These are phyloP conservation scores for Carpatolechia fugitivella DNA, from an alignment of 2,888 invertebrate species.

Conservation along the genomic window DNA sequence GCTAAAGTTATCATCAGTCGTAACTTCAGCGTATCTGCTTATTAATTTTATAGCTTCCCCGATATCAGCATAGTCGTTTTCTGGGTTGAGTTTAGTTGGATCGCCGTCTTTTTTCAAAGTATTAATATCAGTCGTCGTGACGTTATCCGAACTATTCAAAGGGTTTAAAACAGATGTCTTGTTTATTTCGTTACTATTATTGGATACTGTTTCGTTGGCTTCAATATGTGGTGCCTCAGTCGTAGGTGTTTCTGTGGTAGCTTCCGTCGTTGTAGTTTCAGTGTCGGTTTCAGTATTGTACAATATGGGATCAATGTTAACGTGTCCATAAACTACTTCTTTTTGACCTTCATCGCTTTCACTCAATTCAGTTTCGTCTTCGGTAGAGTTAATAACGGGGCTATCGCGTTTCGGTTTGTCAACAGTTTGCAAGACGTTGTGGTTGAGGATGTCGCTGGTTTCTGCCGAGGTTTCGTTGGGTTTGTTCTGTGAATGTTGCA, in stretches of 20 bases:
- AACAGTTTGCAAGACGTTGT: slow-evolving; percentile 50
- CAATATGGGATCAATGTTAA: slow-evolving; percentile 63
- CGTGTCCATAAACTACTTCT: slow-evolving; percentile 67
- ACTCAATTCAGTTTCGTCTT: slow-evolving; percentile 31
- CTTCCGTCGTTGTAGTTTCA: slow-evolving; percentile 30
- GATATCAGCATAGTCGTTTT: slow-evolving; percentile 70
- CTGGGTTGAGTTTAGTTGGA: slow-evolving; percentile 64
- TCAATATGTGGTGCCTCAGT: neutral
- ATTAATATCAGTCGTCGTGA: slow-evolving; percentile 16
- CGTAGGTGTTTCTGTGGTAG: slow-evolving; percentile 21
- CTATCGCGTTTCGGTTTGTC: slow-evolving; percentile 74
- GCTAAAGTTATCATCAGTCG: slow-evolving; percentile 69
- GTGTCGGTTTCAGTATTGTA: slow-evolving; percentile 46
- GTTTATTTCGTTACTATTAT: slow-evolving; percentile 19
- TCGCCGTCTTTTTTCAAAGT: slow-evolving; percentile 50
- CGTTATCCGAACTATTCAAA: slow-evolving; percentile 12
- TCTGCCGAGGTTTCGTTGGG: slow-evolving; percentile 38
- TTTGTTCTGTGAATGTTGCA: slow-evolving; percentile 52
- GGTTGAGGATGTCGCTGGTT: slow-evolving; percentile 43
- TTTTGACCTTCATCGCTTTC: slow-evolving; percentile 63
- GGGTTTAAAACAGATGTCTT: slow-evolving; percentile 20
- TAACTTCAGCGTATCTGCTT: slow-evolving; percentile 72
- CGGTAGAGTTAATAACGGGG: slow-evolving; percentile 47
- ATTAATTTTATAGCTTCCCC: slow-evolving; percentile 74
- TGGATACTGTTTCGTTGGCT: neutral